Percentiles rank a stretch among this genome's conserved stretches.
Evolutionary conservation across 2,888 invertebrate species (phyloP).

Genomic region (Drosophila melanocephala): DNA sequence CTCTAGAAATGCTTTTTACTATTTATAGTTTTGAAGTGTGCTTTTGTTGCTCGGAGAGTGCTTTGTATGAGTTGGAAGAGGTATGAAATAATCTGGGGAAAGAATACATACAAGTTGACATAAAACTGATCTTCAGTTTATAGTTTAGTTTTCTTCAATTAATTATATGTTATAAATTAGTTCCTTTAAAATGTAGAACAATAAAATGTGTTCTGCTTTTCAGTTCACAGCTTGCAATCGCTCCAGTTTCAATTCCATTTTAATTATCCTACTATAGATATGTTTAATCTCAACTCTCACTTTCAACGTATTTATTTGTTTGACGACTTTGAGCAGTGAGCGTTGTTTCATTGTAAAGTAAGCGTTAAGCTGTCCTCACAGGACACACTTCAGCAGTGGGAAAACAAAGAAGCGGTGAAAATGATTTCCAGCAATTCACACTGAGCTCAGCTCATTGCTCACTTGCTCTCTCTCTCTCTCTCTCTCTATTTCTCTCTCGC

Average conservation of each 20-base stretch:
- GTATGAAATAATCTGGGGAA: neutral
- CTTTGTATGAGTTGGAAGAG: neutral
- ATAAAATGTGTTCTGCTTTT: neutral
- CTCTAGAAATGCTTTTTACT: constrained; percentile 26
- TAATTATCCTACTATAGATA: neutral
- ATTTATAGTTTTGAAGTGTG: constrained; percentile 10
- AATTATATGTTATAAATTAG: neutral
- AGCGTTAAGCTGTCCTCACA: constrained; percentile 9
- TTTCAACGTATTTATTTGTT: constrained; percentile 24
- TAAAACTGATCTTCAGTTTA: neutral
- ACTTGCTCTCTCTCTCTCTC: neutral
- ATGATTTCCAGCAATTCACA: constrained; percentile 31
- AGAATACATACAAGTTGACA: neutral
- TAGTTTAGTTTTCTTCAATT: neutral
- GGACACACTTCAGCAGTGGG: constrained; percentile 20
- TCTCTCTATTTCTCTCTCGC: neutral
- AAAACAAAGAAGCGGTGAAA: constrained; percentile 32
- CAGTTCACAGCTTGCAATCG: neutral
- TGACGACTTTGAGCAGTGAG: constrained; percentile 7
- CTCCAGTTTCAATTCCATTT: constrained; percentile 9
- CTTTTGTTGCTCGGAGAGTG: neutral
- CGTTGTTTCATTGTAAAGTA: neutral
- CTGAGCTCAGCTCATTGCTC: constrained; percentile 29
- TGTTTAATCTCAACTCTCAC: constrained; percentile 8
- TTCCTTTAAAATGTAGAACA: too few species aligned